Evolutionary conservation across 2,113 vertebrate species (phyloP).

Genomic region (Trichechus manatus): DNA sequence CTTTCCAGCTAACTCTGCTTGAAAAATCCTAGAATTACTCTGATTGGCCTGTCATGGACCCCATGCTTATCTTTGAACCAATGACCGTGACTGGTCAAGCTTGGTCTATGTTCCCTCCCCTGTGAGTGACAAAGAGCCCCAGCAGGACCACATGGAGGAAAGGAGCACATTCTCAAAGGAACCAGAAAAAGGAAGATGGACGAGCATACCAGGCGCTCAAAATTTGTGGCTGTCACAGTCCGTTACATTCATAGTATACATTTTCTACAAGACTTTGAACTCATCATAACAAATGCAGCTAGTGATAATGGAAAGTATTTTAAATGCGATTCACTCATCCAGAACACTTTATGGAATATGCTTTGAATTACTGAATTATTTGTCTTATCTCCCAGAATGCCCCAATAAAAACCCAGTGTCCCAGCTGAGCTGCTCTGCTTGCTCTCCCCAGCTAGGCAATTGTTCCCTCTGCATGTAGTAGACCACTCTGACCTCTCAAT

Average conservation of each 20-base stretch:
- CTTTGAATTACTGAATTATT: constrained; percentile 14
- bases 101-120: neutral
- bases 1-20: neutral
- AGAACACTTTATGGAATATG: neutral
- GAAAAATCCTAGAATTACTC: neutral
- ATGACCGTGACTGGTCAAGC: neutral
- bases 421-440: neutral
- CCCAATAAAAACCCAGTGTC: neutral
- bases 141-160: neutral
- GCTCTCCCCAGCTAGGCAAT: neutral
- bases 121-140: neutral
- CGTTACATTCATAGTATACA: neutral
- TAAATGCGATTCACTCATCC: neutral
- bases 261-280: constrained; percentile 32
- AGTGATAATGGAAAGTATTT: neutral
- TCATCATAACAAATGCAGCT: neutral
- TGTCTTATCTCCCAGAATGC: neutral
- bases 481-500: neutral
- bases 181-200: neutral
- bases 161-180: neutral
- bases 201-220: neutral
- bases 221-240: neutral
- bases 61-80: neutral
- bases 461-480: neutral
- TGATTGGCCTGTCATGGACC: neutral